Evolutionary conservation across 2,888 invertebrate genomes (phyloP).

Genomic region (Bombyx huttoni): DNA sequence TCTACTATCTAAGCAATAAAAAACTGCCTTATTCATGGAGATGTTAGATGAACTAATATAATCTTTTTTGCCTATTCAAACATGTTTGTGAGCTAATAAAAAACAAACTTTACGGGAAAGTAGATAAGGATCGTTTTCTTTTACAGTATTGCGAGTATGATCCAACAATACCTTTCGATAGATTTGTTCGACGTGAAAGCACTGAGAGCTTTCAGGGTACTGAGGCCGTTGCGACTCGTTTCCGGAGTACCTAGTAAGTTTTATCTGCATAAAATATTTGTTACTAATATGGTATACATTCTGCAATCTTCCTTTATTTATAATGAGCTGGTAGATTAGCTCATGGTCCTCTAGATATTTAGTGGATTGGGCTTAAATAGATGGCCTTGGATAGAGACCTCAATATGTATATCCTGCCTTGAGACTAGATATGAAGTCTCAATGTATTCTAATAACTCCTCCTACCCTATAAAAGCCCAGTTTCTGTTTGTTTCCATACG

Average conservation of each 20-base stretch:
- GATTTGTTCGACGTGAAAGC: constrained; percentile 99
- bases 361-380: too few species aligned
- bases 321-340: neutral
- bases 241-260: constrained; percentile 98
- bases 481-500: too few species aligned
- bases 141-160: constrained; percentile 89
- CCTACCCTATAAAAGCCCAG: too few species aligned
- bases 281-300: neutral
- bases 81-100: neutral
- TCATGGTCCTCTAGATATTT: too few species aligned
- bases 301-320: neutral
- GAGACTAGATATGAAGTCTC: too few species aligned
- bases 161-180: constrained; percentile 82
- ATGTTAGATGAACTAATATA: too few species aligned
- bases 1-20: too few species aligned
- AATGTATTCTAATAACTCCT: too few species aligned
- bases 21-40: too few species aligned
- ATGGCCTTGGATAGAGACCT: too few species aligned
- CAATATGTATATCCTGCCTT: too few species aligned
- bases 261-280: neutral
- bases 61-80: neutral
- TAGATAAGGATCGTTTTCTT: neutral
- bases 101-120: neutral
- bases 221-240: constrained; percentile 96
- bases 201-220: constrained; percentile 96